Conservation (phyloP, 1,140 invertebrate genomes). For the Drosophila funebris region DNA sequence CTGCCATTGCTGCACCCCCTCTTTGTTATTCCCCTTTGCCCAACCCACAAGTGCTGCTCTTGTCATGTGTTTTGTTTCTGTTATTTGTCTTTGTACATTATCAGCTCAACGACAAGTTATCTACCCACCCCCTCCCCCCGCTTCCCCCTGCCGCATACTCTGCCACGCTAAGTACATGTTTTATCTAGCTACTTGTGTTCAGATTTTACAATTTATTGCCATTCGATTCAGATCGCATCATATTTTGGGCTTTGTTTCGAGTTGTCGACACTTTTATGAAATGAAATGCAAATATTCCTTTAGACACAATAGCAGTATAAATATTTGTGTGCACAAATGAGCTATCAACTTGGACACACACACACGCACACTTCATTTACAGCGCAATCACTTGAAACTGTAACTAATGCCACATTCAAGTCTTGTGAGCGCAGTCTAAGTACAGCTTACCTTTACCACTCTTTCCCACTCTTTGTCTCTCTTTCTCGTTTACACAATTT, state of each 20-base stretch:
- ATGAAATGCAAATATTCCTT: constrained; percentile 72
- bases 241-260: constrained; percentile 6
- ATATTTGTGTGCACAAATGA: constrained; percentile 63
- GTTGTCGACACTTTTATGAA: constrained; percentile 51
- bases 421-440: constrained; percentile 28
- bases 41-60: neutral
- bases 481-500: constrained; percentile 2
- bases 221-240: constrained; percentile 17
- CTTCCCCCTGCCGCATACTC: too few relatives aligned
- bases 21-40: neutral
- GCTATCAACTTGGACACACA: constrained; percentile 15
- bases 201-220: constrained; percentile 29
- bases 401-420: constrained; percentile 24
- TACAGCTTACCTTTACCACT: neutral
- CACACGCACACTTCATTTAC: neutral
- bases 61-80: constrained; percentile 40
- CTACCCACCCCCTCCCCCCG: neutral
- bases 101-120: constrained; percentile 42
- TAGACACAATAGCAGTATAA: constrained; percentile 47
- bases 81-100: constrained; percentile 54
- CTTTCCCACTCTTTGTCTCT: neutral
- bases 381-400: constrained; percentile 8
- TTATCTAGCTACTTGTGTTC: constrained; percentile 19
- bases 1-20: too few relatives aligned
- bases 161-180: constrained; percentile 34